Percentiles rank a stretch among this genome's conserved stretches.
Conservation (phyloP, 1,140 invertebrate genomes). For the Meloidogyne floridensis region DNA sequence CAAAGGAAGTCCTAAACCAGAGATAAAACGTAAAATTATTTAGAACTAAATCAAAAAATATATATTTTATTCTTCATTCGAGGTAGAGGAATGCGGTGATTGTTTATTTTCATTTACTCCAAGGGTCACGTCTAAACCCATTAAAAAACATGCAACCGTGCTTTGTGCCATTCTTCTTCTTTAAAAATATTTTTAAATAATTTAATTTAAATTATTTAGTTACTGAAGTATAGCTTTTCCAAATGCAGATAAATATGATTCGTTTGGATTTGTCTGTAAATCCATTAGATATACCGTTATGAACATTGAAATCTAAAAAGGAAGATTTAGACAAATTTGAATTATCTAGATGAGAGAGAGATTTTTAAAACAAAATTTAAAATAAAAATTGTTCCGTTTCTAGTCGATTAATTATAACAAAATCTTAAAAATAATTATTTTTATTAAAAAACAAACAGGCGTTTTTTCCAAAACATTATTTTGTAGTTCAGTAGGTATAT, state of each 20-base stretch:
- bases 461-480: slow-evolving; percentile 65
- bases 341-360: too few species aligned
- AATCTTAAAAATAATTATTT: too few species aligned
- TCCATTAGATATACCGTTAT: slow-evolving; percentile 66
- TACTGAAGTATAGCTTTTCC: slow-evolving; percentile 61
- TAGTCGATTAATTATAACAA: too few species aligned
- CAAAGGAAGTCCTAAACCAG: too few species aligned
- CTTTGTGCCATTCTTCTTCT: slow-evolving; percentile 61
- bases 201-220: background rate
- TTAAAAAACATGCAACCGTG: slow-evolving; percentile 64
- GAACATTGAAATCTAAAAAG: slow-evolving; percentile 63
- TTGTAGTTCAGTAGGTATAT: slow-evolving; percentile 64
- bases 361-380: too few species aligned
- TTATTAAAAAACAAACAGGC: slow-evolving; percentile 44
- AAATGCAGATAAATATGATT: slow-evolving; percentile 64
- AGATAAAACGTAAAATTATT: too few species aligned
- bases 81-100: background rate
- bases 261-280: slow-evolving; percentile 60
- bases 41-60: background rate
- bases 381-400: too few species aligned
- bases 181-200: background rate
- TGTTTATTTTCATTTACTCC: slow-evolving; percentile 8
- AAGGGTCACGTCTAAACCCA: slow-evolving; percentile 63
- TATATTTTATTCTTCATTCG: background rate
- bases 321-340: too few species aligned